Evolutionary conservation across 2,797 vertebrate genomes (phyloP).

Genomic region (Rhynchonycteris naso): DNA sequence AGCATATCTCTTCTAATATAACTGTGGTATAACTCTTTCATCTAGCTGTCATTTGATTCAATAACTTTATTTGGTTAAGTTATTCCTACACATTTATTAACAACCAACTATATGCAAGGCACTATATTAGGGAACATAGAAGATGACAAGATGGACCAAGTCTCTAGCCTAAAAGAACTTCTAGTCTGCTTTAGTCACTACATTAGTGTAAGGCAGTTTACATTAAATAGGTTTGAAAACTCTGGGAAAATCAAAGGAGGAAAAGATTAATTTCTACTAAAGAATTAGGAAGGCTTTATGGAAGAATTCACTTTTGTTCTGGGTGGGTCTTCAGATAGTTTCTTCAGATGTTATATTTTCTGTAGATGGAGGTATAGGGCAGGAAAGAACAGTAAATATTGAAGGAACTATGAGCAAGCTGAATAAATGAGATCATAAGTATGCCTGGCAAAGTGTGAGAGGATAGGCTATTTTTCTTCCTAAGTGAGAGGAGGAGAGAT

Average conservation of each 20-base stretch:
- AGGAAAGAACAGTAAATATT: neutral
- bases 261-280: neutral
- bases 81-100: neutral
- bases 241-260: neutral
- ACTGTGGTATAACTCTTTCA: neutral
- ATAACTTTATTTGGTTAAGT: neutral
- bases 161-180: neutral
- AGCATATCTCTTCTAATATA: neutral
- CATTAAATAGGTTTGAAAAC: neutral
- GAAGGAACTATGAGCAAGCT: neutral
- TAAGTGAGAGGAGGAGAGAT: no score
- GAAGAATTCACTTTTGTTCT: conserved; percentile 2
- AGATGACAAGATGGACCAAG: neutral
- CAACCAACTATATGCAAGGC: neutral
- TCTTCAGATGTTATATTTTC: neutral
- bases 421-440: neutral
- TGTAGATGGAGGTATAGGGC: neutral
- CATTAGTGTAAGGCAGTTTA: neutral
- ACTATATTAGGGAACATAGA: neutral
- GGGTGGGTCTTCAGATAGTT: neutral
- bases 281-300: neutral
- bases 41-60: neutral
- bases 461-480: neutral
- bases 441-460: neutral
- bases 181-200: neutral